phyloP scores from a whole-genome alignment of 2,797 vertebrate species.

The Lerista edwardsae region DNA sequence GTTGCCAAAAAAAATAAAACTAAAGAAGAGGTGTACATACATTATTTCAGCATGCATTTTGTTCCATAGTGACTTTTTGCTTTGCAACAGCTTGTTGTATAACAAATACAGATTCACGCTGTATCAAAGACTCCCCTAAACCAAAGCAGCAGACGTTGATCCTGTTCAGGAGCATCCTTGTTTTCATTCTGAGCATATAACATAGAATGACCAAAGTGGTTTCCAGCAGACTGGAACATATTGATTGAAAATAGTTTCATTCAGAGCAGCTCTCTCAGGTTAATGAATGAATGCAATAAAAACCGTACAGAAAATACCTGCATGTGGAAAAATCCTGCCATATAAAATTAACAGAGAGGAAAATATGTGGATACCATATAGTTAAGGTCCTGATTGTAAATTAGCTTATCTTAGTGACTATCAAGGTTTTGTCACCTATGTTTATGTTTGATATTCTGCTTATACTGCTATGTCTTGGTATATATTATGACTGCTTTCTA shows the following conservation, averaged over 20 bases:
- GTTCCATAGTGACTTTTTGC: slow-evolving; percentile 15
- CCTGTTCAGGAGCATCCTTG: slow-evolving; percentile 28
- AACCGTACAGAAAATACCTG: slow-evolving; percentile 52
- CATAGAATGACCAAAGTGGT: slow-evolving; percentile 36
- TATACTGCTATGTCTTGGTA: slow-evolving; percentile 25
- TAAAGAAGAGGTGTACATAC: slow-evolving; percentile 16
- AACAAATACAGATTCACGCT: slow-evolving; percentile 20
- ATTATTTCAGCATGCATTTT: slow-evolving; percentile 21
- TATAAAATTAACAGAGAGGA: slow-evolving; percentile 48
- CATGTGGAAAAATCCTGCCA: slow-evolving; percentile 2
- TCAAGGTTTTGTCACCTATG: background rate
- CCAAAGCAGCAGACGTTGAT: slow-evolving; percentile 1
- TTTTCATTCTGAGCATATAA: slow-evolving; percentile 49
- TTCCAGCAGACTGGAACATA: slow-evolving; percentile 55
- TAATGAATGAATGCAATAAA: slow-evolving; percentile 64
- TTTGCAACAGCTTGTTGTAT: slow-evolving; percentile 19
- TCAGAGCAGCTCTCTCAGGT: slow-evolving; percentile 52
- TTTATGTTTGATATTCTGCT: slow-evolving; percentile 16
- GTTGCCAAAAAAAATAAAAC: slow-evolving; percentile 22
- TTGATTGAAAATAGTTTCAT: slow-evolving; percentile 53
- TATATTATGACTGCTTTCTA: background rate
- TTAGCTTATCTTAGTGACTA: slow-evolving; percentile 39
- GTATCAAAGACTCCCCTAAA: slow-evolving; percentile 23
- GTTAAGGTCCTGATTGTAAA: slow-evolving; percentile 53
- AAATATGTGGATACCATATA: slow-evolving; percentile 42